Evolutionary conservation across 1,140 invertebrate species (phyloP).

Genomic region (Rhynchophorus ferrugineus): DNA sequence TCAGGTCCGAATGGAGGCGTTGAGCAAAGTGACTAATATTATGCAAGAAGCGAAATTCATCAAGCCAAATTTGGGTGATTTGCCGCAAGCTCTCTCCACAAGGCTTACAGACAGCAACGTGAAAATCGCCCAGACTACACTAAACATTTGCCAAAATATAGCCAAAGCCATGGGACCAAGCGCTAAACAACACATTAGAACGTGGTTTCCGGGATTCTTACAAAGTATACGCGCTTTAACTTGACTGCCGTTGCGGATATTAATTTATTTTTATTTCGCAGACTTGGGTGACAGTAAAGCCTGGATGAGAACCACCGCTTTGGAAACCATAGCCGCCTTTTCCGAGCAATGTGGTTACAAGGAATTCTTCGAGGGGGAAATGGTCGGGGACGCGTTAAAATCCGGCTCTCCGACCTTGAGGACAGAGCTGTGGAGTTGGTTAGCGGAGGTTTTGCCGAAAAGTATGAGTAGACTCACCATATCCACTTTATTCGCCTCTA

Average conservation of each 20-base stretch:
- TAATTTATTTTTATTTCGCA: conserved; percentile 29
- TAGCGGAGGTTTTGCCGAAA: conserved; percentile 70
- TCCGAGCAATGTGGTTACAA: conserved; percentile 70
- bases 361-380: conserved; percentile 83
- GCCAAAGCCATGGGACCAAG: conserved; percentile 73
- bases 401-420: conserved; percentile 74
- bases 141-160: conserved; percentile 73
- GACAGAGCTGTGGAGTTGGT: conserved; percentile 76
- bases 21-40: conserved; percentile 71
- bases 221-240: conserved; percentile 47
- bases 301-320: conserved; percentile 68
- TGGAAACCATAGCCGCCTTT: conserved; percentile 77
- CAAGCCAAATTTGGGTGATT: conserved; percentile 72
- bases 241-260: conserved; percentile 1
- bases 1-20: conserved; percentile 60
- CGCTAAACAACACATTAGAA: conserved; percentile 69
- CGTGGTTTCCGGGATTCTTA: conserved; percentile 77
- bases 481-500: background rate
- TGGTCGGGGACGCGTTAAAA: conserved; percentile 78
- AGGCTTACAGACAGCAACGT: conserved; percentile 84
- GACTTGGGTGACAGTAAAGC: conserved; percentile 60
- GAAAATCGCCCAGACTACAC: conserved; percentile 74
- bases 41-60: conserved; percentile 71
- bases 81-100: conserved; percentile 67
- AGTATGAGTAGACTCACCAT: no score